phyloP scores from a whole-genome alignment of 1,140 invertebrate genomes.

The Drosophila erecta region DNA sequence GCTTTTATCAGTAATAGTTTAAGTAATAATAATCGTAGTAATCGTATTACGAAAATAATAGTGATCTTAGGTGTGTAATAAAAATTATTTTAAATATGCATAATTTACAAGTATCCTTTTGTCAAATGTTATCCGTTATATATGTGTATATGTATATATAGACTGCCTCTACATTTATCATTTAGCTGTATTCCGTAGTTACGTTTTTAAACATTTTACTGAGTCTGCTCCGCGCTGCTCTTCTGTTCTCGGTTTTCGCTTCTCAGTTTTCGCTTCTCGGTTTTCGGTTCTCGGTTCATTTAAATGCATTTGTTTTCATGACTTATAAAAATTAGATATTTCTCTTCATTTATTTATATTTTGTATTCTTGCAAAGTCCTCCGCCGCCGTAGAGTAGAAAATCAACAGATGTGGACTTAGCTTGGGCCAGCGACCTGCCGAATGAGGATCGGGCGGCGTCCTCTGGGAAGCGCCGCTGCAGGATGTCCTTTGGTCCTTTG shows the following conservation, averaged over 20 bases:
- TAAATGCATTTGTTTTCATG: slow-evolving; percentile 84
- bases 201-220: slow-evolving; percentile 35
- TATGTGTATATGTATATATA: slow-evolving; percentile 42
- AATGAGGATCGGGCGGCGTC: slow-evolving; percentile 27
- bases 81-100: slow-evolving; percentile 73
- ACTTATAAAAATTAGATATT: slow-evolving; percentile 72
- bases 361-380: slow-evolving; percentile 4
- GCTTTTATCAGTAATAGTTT: slow-evolving; percentile 54
- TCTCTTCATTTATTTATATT: slow-evolving; percentile 29
- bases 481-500: slow-evolving; percentile 72
- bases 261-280: slow-evolving; percentile 34
- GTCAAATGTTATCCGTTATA: slow-evolving; percentile 64
- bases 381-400: slow-evolving; percentile 39
- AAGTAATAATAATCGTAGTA: slow-evolving; percentile 68
- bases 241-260: slow-evolving; percentile 49
- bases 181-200: slow-evolving; percentile 55
- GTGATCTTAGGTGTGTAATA: slow-evolving; percentile 64
- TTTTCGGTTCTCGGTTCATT: slow-evolving; percentile 62
- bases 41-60: slow-evolving; percentile 80
- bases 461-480: slow-evolving; percentile 42
- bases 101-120: slow-evolving; percentile 65
- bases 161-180: slow-evolving; percentile 16
- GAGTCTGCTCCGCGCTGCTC: slow-evolving; percentile 19
- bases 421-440: slow-evolving; percentile 65
- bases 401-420: slow-evolving; percentile 63